These are phyloP conservation scores for Tachina lurida DNA, from an alignment of 2,888 invertebrate species.

Conservation along the genomic window DNA sequence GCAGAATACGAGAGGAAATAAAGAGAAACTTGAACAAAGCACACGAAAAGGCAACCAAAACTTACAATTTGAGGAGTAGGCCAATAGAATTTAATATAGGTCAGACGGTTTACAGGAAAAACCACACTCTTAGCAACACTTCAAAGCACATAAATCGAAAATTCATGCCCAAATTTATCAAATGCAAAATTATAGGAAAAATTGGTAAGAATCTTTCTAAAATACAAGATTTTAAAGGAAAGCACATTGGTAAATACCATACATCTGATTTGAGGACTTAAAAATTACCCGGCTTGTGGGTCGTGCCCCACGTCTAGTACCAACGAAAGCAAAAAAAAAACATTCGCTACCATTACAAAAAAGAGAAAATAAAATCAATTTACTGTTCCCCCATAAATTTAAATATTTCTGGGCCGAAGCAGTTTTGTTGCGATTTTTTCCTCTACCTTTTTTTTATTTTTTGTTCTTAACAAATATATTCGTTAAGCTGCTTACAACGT, in stretches of 20 bases:
- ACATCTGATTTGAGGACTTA: not conserved
- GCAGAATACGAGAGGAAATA: not conserved
- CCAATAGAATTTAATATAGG: not conserved
- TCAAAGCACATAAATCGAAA: not conserved
- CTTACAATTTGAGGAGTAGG: not conserved
- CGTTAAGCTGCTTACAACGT: too few species aligned
- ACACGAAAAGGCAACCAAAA: not conserved
- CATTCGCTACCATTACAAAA: too few species aligned
- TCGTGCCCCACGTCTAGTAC: not conserved
- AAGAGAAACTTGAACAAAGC: not conserved
- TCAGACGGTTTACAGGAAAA: not conserved
- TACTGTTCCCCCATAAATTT: not conserved
- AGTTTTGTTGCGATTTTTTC: slow-evolving; percentile 5
- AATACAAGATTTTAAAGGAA: not conserved
- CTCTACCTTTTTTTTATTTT: too few species aligned
- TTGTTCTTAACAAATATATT: too few species aligned
- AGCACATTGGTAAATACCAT: not conserved
- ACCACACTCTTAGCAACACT: not conserved
- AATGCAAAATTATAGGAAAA: not conserved
- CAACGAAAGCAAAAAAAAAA: not conserved
- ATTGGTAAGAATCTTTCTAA: not conserved
- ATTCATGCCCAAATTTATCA: not conserved
- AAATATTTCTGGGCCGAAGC: not conserved
- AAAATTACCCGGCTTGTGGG: slow-evolving; percentile 1
- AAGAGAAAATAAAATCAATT: not conserved